Evolutionary conservation across 2,113 vertebrate genomes (phyloP), one percentile per base, ranked within the genome.

Genomic region (Potamarius usumacintae): DNA sequence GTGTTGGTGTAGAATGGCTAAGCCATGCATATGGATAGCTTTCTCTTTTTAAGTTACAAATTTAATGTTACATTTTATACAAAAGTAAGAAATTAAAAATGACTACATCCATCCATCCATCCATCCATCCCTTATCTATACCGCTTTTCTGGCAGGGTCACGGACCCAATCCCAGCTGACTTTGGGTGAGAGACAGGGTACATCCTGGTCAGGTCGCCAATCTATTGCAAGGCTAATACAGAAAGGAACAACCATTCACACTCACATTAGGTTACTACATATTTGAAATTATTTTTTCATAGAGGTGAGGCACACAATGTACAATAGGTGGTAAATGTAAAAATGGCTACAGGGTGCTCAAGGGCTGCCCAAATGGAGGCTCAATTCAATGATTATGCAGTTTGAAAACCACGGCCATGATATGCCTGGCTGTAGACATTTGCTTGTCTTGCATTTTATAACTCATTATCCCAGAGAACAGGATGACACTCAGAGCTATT

Each of bases 391-490:
- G 1, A 55, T 27, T 71, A 30, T 71, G 65, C 14, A 69, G 25
- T 55, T 71, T 69, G 53, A 20, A 79, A 5, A 80, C 17, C 25
- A 17, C 27, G 11, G 9, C 4, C 50, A 84, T 42, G 83, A 72
- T 84, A 72, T 57, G 20, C 58, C 52, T n/a, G 18, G 11, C 71
- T 76, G 58, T 78, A 27, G 20, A 30, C 34, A 65, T 77, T 77
- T 87, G 72, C 30, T 83, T 77, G 20, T 42, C 27, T 77, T 63
- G 81, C 69, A 83, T 83, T 82, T 83, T 74, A 20, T 83, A 65
- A 83, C 50, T 62, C n/a, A 74, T 67, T 78, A 57, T 15, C 60
- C n/a, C 81, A 78, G 8, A 27, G 72, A 11, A 84, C 12, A 83
- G 48, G 82, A 76, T 87, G 80, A 62, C 71, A 83, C 58, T 53